phyloP scores from a whole-genome alignment of 2,113 vertebrate genomes.

The Ibidorhyncha struthersii region DNA sequence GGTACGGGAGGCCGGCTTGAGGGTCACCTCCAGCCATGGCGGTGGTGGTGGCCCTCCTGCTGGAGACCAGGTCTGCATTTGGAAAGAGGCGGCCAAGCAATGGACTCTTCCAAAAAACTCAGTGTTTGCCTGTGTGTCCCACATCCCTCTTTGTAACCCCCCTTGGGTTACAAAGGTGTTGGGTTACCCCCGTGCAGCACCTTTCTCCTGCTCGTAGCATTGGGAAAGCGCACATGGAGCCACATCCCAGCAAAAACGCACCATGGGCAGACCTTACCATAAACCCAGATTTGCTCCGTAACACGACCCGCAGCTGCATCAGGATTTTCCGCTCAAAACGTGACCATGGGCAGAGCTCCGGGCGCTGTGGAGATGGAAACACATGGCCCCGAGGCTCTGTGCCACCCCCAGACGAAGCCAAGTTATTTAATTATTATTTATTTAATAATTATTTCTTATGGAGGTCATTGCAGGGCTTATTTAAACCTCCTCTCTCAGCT shows the following conservation, averaged over 20 bases:
- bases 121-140: background rate
- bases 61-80: background rate
- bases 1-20: rapidly evolving
- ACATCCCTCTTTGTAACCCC: background rate
- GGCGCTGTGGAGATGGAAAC: background rate
- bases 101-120: background rate
- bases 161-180: background rate
- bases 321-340: background rate
- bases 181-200: background rate
- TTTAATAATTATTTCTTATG: background rate
- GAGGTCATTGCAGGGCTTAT: background rate
- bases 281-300: background rate
- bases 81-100: background rate
- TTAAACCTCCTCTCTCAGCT: background rate
- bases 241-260: background rate
- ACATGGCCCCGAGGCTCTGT: rapidly evolving
- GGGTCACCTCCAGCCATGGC: background rate
- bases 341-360: background rate
- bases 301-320: background rate
- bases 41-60: background rate
- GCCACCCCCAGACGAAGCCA: background rate
- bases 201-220: background rate
- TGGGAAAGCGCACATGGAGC: background rate
- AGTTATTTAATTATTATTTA: conserved; percentile 12
- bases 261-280: background rate